phyloP scores from a whole-genome alignment of 2,797 vertebrate species.

The Diglossa cyanea region DNA sequence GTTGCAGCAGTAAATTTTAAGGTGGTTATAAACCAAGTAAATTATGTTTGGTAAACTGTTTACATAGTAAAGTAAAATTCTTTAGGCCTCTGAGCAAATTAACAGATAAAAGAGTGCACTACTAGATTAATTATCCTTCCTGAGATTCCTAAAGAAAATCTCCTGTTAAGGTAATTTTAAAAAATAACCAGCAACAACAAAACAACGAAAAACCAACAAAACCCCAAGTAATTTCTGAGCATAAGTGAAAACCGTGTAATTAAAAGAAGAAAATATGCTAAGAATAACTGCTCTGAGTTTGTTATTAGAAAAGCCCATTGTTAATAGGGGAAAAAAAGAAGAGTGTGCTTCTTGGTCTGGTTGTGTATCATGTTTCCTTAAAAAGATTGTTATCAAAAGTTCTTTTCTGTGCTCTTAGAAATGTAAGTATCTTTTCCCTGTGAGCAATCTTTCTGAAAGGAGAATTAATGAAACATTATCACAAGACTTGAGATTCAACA shows the following conservation, averaged over 20 bases:
- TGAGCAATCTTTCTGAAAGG: slow-evolving; percentile 4
- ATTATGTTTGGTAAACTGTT: neutral
- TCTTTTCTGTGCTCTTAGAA: neutral
- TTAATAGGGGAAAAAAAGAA: neutral
- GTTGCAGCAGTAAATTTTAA: neutral
- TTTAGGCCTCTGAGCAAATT: neutral
- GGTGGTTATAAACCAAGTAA: neutral
- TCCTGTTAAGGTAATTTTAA: neutral
- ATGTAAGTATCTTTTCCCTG: neutral
- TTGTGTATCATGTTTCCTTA: neutral
- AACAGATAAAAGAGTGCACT: neutral
- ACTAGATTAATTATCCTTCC: neutral
- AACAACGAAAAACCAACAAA: neutral
- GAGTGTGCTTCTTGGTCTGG: neutral
- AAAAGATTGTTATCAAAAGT: neutral
- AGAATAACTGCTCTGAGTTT: neutral
- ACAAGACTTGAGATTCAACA: neutral
- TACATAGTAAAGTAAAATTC: neutral
- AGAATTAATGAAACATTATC: slow-evolving; percentile 31
- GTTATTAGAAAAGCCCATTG: neutral
- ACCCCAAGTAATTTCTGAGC: neutral
- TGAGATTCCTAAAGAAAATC: neutral
- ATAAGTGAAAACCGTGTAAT: neutral
- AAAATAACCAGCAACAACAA: neutral
- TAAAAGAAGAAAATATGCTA: neutral